Evolutionary conservation across 2,113 vertebrate species (phyloP), one percentile per base, ranked within the genome.

Genomic region (Colistium nudipinnis): DNA sequence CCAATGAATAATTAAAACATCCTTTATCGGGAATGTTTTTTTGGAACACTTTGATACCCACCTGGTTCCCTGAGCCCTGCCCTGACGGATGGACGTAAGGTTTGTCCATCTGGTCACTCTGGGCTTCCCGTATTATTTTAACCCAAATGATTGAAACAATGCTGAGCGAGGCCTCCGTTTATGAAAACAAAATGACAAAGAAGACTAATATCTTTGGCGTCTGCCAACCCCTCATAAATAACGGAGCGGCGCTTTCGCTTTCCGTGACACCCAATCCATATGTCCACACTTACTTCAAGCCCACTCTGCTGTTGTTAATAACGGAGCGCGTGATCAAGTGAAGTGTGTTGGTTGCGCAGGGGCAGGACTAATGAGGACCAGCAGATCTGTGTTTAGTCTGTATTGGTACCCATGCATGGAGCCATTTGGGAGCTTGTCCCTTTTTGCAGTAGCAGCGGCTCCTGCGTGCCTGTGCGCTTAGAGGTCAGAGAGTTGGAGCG

Each of bases 331-430:
- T 68, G 66, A 85, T 84, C 71, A 81, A 72, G 70, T 41, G 35
- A 39, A 78, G 74, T 75, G 74, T 63, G 65, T 64, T 75, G 62
- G n/a, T n/a, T 44, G 62, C 0, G 30, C n/a, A n/a, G n/a, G n/a
- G 62, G 49, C 52, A 36, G n/a, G 64, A 53, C 67, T 87, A 87
- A 87, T 80, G 81, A 79, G 73, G 51, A 59, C 71, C 83, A 87
- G 76, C 70, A 38, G 7, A 84, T 63, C 60, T 74, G 60, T 56
- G 47, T 75, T 71, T 74, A 62, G 57, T 63, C 72, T 71, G 68
- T 57, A 30, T 61, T 33, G 31, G 27, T 31, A 53, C 49, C 20
- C 48, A 49, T 6, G 31, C 52, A 44, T 75, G 56, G 65, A 70
- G 25, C 63, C 28, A 36, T 52, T 64, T 19, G 43, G 36, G 60